phyloP scores from a whole-genome alignment of 1,140 invertebrate genomes.

The Aphelenchoides avenae region DNA sequence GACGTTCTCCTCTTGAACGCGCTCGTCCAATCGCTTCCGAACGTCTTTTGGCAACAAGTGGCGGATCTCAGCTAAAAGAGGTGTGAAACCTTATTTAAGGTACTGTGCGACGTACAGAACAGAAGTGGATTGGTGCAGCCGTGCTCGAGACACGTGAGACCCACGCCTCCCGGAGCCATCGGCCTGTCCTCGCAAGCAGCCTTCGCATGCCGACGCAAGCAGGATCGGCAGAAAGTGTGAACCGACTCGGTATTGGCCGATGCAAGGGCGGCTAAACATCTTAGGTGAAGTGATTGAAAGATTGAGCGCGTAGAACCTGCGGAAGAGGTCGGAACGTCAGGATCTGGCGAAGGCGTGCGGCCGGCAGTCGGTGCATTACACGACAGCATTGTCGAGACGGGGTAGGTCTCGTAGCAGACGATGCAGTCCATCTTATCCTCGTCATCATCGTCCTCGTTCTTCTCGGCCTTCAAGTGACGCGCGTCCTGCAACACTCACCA shows the following conservation, averaged over 20 bases:
- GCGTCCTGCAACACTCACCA: slow-evolving; percentile 11
- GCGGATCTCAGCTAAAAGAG: slow-evolving; percentile 31
- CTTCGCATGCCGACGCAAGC: slow-evolving; percentile 19
- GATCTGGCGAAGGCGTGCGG: not conserved
- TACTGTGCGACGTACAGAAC: slow-evolving; percentile 25
- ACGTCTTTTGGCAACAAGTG: slow-evolving; percentile 14
- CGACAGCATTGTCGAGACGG: not conserved
- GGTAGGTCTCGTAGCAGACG: slow-evolving; percentile 18
- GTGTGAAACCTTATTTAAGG: not conserved
- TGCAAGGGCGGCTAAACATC: not conserved
- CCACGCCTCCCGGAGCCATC: slow-evolving; percentile 28
- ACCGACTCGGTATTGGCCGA: too few species aligned
- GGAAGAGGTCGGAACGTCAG: not conserved
- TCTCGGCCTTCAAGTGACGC: too few species aligned
- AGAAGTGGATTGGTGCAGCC: slow-evolving; percentile 35
- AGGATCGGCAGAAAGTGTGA: slow-evolving; percentile 23
- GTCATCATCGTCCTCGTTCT: not conserved
- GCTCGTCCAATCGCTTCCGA: slow-evolving; percentile 21
- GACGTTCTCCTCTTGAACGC: slow-evolving; percentile 32
- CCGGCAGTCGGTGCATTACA: slow-evolving; percentile 6
- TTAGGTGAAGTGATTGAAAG: slow-evolving; percentile 8
- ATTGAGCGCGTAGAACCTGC: not conserved
- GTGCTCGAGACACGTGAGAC: slow-evolving; percentile 25
- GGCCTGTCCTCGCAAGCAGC: slow-evolving; percentile 26
- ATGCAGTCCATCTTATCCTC: slow-evolving; percentile 19